These are phyloP conservation scores for Pteropus alecto DNA, from an alignment of 2,113 vertebrate species.

Conservation along the genomic window DNA sequence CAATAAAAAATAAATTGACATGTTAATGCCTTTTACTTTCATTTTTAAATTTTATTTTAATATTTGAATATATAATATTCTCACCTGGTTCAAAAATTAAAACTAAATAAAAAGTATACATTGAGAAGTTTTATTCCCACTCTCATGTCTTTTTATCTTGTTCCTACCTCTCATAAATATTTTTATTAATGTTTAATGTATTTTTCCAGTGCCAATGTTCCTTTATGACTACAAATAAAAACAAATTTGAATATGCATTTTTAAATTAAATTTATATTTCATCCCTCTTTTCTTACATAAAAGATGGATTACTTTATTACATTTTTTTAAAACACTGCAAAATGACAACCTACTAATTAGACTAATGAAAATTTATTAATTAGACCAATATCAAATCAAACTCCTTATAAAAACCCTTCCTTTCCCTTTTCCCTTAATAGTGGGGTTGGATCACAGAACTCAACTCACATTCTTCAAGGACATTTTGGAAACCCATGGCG, in stretches of 20 bases:
- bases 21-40: slow-evolving; percentile 27
- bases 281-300: background rate
- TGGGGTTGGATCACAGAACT: background rate
- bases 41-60: background rate
- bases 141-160: background rate
- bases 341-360: background rate
- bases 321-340: background rate
- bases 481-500: background rate
- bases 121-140: background rate
- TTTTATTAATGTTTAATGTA: slow-evolving; percentile 33
- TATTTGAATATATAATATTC: background rate
- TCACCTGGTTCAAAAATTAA: slow-evolving; percentile 20
- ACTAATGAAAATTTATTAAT: slow-evolving; percentile 20
- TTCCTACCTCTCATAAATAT: background rate
- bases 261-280: background rate
- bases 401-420: background rate
- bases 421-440: background rate
- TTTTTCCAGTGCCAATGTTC: background rate
- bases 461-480: background rate
- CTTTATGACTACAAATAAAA: slow-evolving; percentile 7
- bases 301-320: background rate
- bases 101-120: background rate
- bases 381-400: background rate
- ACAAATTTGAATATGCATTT: background rate
- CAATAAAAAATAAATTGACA: background rate